Evolutionary conservation across 1,140 invertebrate species (phyloP).

Genomic region (Samia ricini): DNA sequence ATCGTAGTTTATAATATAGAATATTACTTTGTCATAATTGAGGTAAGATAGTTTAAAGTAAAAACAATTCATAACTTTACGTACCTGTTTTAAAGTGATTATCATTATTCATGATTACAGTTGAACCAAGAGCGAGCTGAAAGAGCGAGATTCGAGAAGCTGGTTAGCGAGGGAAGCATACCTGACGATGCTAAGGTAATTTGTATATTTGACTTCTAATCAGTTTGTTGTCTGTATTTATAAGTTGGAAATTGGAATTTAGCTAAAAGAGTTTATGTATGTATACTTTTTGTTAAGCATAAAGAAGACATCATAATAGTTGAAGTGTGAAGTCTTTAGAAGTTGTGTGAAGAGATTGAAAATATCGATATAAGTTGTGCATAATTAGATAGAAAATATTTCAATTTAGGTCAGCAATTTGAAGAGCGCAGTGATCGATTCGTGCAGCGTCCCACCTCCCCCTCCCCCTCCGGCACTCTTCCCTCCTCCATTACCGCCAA

Average conservation of each 20-base stretch:
- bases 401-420: conserved; percentile 67
- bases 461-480: conserved; percentile 61
- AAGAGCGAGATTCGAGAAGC: conserved; percentile 87
- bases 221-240: too few relatives aligned
- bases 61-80: neutral
- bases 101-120: conserved; percentile 63
- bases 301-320: too few relatives aligned
- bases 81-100: neutral
- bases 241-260: too few relatives aligned
- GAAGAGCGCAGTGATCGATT: conserved; percentile 72
- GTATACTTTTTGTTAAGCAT: too few relatives aligned
- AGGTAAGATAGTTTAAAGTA: neutral
- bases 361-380: too few relatives aligned
- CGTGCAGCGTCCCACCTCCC: conserved; percentile 65
- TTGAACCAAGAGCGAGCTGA: conserved; percentile 90
- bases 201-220: neutral
- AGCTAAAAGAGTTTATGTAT: too few relatives aligned
- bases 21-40: neutral
- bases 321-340: too few relatives aligned
- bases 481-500: conserved; percentile 78
- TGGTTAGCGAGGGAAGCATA: conserved; percentile 92
- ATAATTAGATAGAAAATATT: neutral
- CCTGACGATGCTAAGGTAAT: conserved; percentile 94
- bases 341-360: too few relatives aligned
- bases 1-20: neutral